A percentile compares a stretch with the other conserved stretches of the same genome.
phyloP scores from a whole-genome alignment of 2,888 invertebrate genomes.

The Apamea epomidion region DNA sequence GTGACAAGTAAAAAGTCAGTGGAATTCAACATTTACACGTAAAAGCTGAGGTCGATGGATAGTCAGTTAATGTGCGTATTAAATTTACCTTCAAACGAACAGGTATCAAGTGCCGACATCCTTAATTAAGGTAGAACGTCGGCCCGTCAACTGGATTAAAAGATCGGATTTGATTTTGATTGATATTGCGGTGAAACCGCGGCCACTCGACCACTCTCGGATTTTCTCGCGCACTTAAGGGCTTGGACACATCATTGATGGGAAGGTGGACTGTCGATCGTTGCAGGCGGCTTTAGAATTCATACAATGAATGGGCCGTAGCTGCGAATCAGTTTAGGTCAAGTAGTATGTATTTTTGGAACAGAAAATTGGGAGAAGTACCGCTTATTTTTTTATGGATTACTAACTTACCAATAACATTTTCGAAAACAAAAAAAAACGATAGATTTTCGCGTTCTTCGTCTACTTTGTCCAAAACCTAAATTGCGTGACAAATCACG shows the following conservation, averaged over 20 bases:
- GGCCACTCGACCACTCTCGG: slow-evolving; percentile 64
- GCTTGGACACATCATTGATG: slow-evolving; percentile 40
- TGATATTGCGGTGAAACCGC: slow-evolving; percentile 81
- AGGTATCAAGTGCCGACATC: slow-evolving; percentile 74
- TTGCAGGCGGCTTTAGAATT: slow-evolving; percentile 39
- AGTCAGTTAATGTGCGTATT: slow-evolving; percentile 62
- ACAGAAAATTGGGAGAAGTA: background rate
- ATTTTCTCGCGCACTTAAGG: slow-evolving; percentile 64
- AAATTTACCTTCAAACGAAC: slow-evolving; percentile 60
- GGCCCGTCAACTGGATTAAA: slow-evolving; percentile 80
- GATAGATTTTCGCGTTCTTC: background rate
- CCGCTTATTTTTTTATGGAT: background rate
- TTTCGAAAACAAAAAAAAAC: background rate
- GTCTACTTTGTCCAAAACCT: background rate
- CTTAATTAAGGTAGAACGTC: slow-evolving; percentile 83
- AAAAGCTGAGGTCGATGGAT: slow-evolving; percentile 53
- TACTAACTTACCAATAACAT: background rate
- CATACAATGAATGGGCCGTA: slow-evolving; percentile 20
- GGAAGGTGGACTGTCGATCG: background rate
- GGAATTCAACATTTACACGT: slow-evolving; percentile 40
- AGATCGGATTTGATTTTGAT: slow-evolving; percentile 85
- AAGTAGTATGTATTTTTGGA: background rate
- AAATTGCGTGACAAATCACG: background rate
- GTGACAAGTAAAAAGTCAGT: slow-evolving; percentile 16
- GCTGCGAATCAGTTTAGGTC: background rate